A percentile compares a stretch with the other conserved stretches of the same genome.
Conservation (phyloP, 2,113 vertebrate genomes). For the Perognathus longimembris region DNA sequence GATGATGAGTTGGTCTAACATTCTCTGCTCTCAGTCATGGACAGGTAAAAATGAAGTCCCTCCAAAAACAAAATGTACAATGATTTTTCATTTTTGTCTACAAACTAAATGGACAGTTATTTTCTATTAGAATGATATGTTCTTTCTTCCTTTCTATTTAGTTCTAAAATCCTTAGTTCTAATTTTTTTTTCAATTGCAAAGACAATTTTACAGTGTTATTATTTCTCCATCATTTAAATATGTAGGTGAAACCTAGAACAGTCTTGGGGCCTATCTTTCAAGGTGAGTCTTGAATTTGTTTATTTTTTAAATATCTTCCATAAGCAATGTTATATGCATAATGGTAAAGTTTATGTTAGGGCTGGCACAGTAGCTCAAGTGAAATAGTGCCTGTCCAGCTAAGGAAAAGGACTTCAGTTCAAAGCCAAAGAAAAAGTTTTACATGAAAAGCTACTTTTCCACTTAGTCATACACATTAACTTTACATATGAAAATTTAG, state of each 20-base stretch:
- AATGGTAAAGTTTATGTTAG: background rate
- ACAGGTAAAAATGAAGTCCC: background rate
- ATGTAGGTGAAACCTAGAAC: background rate
- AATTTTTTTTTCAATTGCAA: background rate
- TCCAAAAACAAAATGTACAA: background rate
- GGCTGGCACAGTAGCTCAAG: too few relatives aligned
- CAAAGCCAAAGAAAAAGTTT: background rate
- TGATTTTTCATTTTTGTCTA: background rate
- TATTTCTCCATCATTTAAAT: background rate
- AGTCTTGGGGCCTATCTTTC: background rate
- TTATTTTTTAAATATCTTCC: background rate
- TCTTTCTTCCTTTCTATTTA: conserved; percentile 3
- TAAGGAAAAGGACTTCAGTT: too few relatives aligned
- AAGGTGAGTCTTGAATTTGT: background rate
- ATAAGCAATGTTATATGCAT: background rate
- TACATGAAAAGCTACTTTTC: background rate
- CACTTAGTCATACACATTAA: background rate
- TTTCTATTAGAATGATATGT: background rate
- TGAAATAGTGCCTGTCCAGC: too few relatives aligned
- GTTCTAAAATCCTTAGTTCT: background rate
- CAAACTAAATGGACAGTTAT: conserved; percentile 38
- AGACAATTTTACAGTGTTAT: conserved; percentile 18
- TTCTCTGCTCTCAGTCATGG: background rate
- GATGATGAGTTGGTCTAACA: conserved; percentile 32
- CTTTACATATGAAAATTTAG: background rate